Base-by-base conservation (phyloP, 2,888 invertebrate genomes). In the Drosophila hamatofila region DNA sequence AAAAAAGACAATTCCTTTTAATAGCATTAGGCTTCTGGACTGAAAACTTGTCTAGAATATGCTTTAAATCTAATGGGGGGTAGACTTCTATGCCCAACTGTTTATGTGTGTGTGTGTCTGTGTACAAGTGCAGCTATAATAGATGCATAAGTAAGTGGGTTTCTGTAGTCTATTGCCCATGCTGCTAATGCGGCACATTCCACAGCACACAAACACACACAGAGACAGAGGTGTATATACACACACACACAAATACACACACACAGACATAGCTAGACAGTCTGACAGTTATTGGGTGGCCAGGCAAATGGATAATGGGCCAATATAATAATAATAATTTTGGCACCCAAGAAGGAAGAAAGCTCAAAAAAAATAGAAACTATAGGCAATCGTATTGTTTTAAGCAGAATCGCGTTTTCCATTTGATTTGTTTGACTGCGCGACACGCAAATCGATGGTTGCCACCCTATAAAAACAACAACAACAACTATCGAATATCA, bases 391-490 rank as follows among this genome's bases (percentile, higher is more conserved):
- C 70, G 70, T 70, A 84, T 76, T 75, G 64, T 75, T 75, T 72
- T 55, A 59, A 70, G 42, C 57, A 49, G 54, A 67, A 76, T 80
- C 72, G 72, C 67, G 59, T 79, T 88, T 83, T 65, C 62, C 57
- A 72, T 78, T 79, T 79, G 63, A 67, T 80, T 78, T 88, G 82
- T 75, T 78, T 56, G 62, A 54, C 80, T 70, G 68, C 66, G 87
- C 83, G 87, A 88, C 83, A 88, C 87, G 83, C 83, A 86, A 83
- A 83, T 83, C 83, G 81, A 88, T 88, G 81, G 80, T 80, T 80
- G 81, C 79, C 81, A 80, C 80, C 80, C 80, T 71, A 62, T 33
- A 61, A n/a, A n/a, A n/a, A 39, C 52, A 57, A 49, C 69, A 66
- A 54, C 55, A 42, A 21, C 42, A 63, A 55, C 48, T 61, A 57